A percentile compares a stretch with the other conserved stretches of the same genome.
Conservation (phyloP, 2,888 invertebrate species). For the Teleogryllus oceanicus region DNA sequence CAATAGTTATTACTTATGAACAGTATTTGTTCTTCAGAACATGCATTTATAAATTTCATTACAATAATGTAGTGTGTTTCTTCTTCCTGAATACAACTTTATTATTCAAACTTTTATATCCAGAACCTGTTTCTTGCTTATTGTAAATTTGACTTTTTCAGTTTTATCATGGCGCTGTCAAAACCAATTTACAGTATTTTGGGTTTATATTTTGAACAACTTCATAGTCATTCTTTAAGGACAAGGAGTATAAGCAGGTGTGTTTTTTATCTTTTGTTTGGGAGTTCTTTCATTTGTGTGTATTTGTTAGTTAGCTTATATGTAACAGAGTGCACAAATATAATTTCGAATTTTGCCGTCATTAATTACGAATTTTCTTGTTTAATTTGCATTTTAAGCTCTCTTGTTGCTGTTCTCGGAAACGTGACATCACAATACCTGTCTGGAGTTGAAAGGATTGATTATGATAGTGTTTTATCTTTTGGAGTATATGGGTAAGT, state of each 20-base stretch:
- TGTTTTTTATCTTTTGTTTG: no score
- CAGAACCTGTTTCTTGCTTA: no score
- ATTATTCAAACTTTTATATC: no score
- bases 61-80: no score
- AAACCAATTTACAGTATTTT: background rate
- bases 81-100: no score
- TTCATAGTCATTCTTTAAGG: background rate
- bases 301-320: background rate
- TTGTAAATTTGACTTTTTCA: background rate
- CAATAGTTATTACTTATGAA: no score
- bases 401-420: background rate
- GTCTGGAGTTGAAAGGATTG: background rate
- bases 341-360: background rate
- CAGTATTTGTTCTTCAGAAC: no score
- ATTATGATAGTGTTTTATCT: constrained; percentile 1
- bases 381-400: background rate
- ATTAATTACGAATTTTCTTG: background rate
- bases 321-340: background rate
- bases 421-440: background rate
- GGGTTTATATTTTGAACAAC: constrained; percentile 6
- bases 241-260: background rate
- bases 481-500: constrained; percentile 7
- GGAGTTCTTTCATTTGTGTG: background rate
- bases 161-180: background rate
- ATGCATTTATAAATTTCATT: no score